Percentiles rank a stretch among this genome's conserved stretches.
Evolutionary conservation across 2,888 invertebrate species (phyloP).

Genomic region (Gymnocheta viridis): DNA sequence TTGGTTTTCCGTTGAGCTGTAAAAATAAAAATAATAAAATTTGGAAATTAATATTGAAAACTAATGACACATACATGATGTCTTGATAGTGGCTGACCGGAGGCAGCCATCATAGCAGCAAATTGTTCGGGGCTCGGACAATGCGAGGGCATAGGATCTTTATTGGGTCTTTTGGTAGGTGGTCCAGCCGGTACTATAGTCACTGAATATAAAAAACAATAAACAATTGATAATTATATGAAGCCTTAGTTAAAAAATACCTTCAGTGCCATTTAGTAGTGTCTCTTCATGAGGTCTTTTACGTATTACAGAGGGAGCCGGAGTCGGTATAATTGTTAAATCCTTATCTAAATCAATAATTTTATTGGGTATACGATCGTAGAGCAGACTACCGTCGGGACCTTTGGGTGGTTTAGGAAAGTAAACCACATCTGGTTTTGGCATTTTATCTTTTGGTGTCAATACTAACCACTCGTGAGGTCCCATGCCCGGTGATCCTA

Average conservation of each 20-base stretch:
- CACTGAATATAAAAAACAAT: constrained; percentile 71
- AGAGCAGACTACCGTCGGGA: constrained; percentile 92
- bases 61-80: constrained; percentile 84
- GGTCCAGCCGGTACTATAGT: constrained; percentile 83
- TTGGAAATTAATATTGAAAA: neutral
- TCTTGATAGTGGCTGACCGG: constrained; percentile 87
- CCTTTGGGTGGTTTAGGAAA: constrained; percentile 96
- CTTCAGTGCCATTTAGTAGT: constrained; percentile 83
- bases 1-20: constrained; percentile 91
- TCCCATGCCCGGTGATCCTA: constrained; percentile 85
- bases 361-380: constrained; percentile 93
- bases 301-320: constrained; percentile 85
- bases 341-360: constrained; percentile 85
- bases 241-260: constrained; percentile 67
- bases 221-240: neutral
- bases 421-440: constrained; percentile 90
- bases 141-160: constrained; percentile 88
- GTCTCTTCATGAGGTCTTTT: constrained; percentile 92
- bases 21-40: constrained; percentile 35
- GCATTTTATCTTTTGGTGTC: constrained; percentile 85
- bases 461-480: constrained; percentile 83
- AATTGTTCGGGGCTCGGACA: constrained; percentile 88
- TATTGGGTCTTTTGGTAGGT: constrained; percentile 91
- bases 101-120: constrained; percentile 88
- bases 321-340: constrained; percentile 84